A percentile compares a stretch with the other conserved stretches of the same genome.
phyloP scores from a whole-genome alignment of 2,113 vertebrate genomes.

The Gobiocypris rarus region DNA sequence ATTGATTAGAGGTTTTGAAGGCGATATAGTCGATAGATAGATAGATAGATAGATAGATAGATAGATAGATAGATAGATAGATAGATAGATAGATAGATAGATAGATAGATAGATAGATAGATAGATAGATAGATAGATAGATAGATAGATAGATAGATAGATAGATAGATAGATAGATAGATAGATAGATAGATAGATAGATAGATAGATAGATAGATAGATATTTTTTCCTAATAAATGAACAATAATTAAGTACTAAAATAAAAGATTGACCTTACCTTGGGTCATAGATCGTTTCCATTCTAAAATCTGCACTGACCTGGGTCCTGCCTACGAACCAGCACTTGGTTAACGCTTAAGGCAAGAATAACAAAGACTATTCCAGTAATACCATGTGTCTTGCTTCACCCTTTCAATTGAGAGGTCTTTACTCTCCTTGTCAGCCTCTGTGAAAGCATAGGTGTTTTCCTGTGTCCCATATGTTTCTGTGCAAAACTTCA shows the following conservation, averaged over 20 bases:
- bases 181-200: too few species aligned
- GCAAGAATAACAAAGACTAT: slow-evolving; percentile 48
- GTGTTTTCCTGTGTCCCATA: slow-evolving; percentile 50
- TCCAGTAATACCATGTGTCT: slow-evolving; percentile 48
- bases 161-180: too few species aligned
- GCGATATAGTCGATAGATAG: too few species aligned
- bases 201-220: too few species aligned
- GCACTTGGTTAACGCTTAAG: slow-evolving; percentile 45
- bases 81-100: too few species aligned
- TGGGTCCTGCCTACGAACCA: slow-evolving; percentile 39
- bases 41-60: too few species aligned
- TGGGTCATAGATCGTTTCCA: neutral
- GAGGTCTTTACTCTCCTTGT: slow-evolving; percentile 24
- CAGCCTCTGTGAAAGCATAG: slow-evolving; percentile 57
- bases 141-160: too few species aligned
- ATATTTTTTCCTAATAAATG: too few species aligned
- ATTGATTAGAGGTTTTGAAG: too few species aligned
- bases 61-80: too few species aligned
- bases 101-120: too few species aligned
- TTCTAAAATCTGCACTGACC: slow-evolving; percentile 8
- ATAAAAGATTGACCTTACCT: neutral
- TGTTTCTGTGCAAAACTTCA: slow-evolving; percentile 53
- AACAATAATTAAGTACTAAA: neutral
- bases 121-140: too few species aligned
- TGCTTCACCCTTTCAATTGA: slow-evolving; percentile 40